Conservation (phyloP, 2,113 vertebrate species). For the Onychorhynchus coronatus region DNA sequence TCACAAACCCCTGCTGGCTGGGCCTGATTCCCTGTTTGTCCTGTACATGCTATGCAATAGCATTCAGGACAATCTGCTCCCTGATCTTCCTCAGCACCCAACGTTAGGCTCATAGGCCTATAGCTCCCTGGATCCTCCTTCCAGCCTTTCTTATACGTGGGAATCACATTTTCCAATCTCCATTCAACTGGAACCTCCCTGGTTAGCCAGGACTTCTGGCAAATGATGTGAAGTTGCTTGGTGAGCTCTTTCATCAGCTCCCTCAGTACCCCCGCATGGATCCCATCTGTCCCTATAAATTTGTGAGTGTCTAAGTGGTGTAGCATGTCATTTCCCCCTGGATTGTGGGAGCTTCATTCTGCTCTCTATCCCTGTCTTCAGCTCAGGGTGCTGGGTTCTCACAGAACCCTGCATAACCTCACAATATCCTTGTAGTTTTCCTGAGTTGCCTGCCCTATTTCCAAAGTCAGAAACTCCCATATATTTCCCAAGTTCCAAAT, state of each 20-base stretch:
- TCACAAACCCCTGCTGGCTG: background rate
- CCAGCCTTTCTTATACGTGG: background rate
- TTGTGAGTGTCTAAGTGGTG: background rate
- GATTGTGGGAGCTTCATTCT: background rate
- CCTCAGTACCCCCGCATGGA: background rate
- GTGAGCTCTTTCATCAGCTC: background rate
- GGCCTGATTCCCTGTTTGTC: background rate
- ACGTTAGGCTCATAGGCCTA: background rate
- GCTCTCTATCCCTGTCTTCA: background rate
- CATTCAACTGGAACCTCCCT: background rate
- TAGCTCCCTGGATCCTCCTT: background rate
- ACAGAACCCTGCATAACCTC: background rate
- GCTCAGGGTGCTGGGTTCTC: background rate
- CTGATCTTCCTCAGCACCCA: fast-evolving
- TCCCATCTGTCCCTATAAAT: background rate
- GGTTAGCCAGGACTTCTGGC: background rate
- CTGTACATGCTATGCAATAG: fast-evolving
- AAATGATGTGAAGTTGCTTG: background rate
- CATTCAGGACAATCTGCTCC: background rate
- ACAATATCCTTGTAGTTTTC: background rate
- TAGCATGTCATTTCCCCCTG: background rate
- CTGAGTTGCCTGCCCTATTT: background rate
- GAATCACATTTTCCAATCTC: background rate
- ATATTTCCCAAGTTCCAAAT: background rate
- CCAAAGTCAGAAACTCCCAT: background rate